These are phyloP conservation scores for Vanacampus margaritifer DNA, from an alignment of 2,113 vertebrate genomes.

Conservation along the genomic window DNA sequence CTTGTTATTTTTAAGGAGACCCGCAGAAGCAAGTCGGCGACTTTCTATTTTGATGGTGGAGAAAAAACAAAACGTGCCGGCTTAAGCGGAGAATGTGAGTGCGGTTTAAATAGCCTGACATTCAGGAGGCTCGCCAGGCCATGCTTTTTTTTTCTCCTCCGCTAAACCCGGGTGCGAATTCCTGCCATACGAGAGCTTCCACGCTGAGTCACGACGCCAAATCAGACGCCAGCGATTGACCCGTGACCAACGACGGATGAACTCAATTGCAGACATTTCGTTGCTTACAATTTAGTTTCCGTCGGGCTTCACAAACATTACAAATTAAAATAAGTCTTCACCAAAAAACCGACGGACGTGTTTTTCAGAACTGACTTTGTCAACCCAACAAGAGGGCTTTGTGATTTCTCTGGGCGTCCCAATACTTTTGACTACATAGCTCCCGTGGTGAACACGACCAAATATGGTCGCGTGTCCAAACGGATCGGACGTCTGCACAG, in stretches of 20 bases:
- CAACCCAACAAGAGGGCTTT: too few species aligned
- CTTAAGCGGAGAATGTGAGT: neutral
- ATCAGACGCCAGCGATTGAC: neutral
- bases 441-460: neutral
- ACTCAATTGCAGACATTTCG: too few species aligned
- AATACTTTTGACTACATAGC: neutral
- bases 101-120: slow-evolving; percentile 3
- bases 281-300: too few species aligned
- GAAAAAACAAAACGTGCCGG: neutral
- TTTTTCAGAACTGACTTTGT: too few species aligned
- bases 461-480: neutral
- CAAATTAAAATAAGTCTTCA: too few species aligned
- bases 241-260: neutral
- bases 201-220: neutral
- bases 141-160: neutral
- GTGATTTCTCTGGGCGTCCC: too few species aligned
- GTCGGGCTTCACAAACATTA: too few species aligned
- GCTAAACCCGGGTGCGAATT: neutral
- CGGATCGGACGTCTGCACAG: neutral
- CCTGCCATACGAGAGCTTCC: neutral
- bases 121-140: neutral
- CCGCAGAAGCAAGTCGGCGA: too few species aligned
- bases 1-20: neutral
- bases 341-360: too few species aligned
- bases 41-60: neutral